A percentile compares a stretch with the other conserved stretches of the same genome.
Conservation (phyloP, 2,888 invertebrate genomes). For the Phragmatobia fuliginosa region DNA sequence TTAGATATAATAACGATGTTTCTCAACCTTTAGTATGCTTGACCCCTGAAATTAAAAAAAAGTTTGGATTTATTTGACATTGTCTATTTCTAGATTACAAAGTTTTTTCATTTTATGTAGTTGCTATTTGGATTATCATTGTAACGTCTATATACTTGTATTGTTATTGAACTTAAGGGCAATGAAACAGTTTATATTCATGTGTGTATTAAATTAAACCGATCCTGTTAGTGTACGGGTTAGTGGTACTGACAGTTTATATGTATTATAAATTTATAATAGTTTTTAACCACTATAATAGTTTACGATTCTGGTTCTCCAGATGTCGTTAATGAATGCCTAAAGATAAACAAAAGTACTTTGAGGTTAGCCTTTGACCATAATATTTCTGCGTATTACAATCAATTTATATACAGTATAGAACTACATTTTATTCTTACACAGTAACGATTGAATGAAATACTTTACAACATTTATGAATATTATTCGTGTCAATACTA, state of each 20-base stretch:
- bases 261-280: no score
- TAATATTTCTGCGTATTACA: no score
- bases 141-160: background rate
- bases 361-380: no score
- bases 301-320: no score
- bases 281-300: no score
- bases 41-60: background rate
- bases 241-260: no score
- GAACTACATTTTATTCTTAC: no score
- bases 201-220: background rate
- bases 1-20: constrained; percentile 8
- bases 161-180: background rate
- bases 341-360: no score
- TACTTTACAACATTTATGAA: background rate
- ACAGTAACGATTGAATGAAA: background rate
- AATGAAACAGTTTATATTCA: background rate
- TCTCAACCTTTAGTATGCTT: constrained; percentile 2
- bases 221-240: no score
- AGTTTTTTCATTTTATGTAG: background rate
- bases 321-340: no score
- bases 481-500: no score
- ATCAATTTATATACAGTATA: no score
- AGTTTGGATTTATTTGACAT: background rate
- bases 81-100: background rate
- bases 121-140: background rate